These are phyloP conservation scores for Sympetrum striolatum DNA, from an alignment of 2,888 invertebrate species.

Conservation along the genomic window DNA sequence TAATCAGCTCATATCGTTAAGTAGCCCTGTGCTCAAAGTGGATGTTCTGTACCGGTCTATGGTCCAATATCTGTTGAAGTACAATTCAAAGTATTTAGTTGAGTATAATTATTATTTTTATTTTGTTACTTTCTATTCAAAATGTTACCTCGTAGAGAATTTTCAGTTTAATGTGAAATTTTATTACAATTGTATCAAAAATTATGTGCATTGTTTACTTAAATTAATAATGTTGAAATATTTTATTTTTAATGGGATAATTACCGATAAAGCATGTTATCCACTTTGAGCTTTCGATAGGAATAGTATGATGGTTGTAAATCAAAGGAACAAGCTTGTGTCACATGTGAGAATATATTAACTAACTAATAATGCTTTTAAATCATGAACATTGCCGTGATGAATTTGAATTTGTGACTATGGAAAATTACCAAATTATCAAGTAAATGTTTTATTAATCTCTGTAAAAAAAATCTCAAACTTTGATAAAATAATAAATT, in stretches of 20 bases:
- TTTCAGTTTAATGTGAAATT: too few relatives aligned
- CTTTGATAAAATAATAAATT: constrained; percentile 41
- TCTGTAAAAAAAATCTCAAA: constrained; percentile 40
- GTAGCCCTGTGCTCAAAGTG: constrained; percentile 32
- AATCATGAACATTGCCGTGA: constrained; percentile 31
- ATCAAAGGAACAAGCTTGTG: constrained; percentile 31
- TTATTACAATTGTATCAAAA: too few relatives aligned
- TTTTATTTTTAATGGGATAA: background rate
- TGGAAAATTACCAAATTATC: constrained; percentile 18
- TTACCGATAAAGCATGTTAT: background rate
- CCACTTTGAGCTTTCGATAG: constrained; percentile 37
- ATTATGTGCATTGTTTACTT: too few relatives aligned
- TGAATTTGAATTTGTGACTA: constrained; percentile 2
- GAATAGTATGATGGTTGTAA: constrained; percentile 19
- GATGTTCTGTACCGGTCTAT: background rate
- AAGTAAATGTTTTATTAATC: constrained; percentile 41
- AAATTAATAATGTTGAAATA: background rate
- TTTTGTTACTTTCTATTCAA: background rate
- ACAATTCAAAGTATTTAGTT: background rate
- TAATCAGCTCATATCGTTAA: constrained; percentile 24
- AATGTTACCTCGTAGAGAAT: background rate
- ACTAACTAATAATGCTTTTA: constrained; percentile 17
- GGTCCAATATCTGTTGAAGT: background rate
- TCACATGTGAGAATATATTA: constrained; percentile 33
- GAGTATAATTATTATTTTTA: background rate